Evolutionary conservation across 2,113 vertebrate species (phyloP), one percentile per base, ranked within the genome.

Genomic region (Hystrix brachyura): DNA sequence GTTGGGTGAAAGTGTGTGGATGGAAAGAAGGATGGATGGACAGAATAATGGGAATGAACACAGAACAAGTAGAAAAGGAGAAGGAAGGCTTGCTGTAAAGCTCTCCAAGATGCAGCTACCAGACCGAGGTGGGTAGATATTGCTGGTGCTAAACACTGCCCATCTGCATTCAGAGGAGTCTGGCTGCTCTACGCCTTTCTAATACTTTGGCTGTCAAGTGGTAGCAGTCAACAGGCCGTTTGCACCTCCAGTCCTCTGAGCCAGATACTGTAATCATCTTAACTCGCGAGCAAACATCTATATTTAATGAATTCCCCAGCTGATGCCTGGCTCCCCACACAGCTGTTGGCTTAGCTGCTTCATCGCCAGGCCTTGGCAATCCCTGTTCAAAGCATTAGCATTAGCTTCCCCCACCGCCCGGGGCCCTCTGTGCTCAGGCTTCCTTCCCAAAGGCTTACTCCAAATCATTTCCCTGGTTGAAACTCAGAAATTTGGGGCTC

Each of bases 261-360:
- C 93, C 98, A 97, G 98, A 72, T 71, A 79, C 96, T 62, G 59
- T 97, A 97, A 98, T 97, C 98, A 2, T 17, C 98, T 98, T 97
- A 98, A 48, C 96, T 84, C 51, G 14, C 12, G 97, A 82, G 94
- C 97, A 97, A 80, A 85, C 87, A 98, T 96, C 97, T 97, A 94
- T 97, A 96, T 98, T 98, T 98, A 96, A 98, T 96, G 96, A 97
- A 65, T 15, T 76, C 91, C 78, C 81, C 96, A 46, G 97, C 87
- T 32, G 74, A 87, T 32, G 95, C 92, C 95, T 0, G 0, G 15
- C 74, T 94, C 96, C 95, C 97, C 83, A 38, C 92, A 92, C 90
- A n/a, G 95, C 97, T 97, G 88, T 19, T 92, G 97, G 92, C 90
- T 97, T 94, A 98, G 80, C 95, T 79, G 96, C 94, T 92, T 97